A percentile compares a stretch with the other conserved stretches of the same genome.
These are phyloP conservation scores for Staurois parvus DNA, from an alignment of 2,797 vertebrate species.

Conservation along the genomic window DNA sequence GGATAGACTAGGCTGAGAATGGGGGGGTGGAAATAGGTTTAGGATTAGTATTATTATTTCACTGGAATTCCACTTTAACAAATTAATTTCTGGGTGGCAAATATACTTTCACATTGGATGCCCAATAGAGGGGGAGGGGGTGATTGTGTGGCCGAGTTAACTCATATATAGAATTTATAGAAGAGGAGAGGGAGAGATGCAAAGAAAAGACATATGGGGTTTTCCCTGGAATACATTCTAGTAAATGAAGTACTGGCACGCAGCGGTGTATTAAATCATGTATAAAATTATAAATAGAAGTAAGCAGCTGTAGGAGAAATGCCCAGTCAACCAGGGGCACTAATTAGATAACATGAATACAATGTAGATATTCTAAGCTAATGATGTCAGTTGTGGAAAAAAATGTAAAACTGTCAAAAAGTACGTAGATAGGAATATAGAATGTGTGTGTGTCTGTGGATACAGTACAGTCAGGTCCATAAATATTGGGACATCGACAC, in stretches of 20 bases:
- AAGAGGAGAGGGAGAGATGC: background rate
- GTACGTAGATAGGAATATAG: too few relatives aligned
- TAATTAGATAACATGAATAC: background rate
- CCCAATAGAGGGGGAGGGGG: too few relatives aligned
- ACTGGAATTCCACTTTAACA: too few relatives aligned
- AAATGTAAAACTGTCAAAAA: background rate
- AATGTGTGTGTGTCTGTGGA: too few relatives aligned
- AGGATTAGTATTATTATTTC: too few relatives aligned
- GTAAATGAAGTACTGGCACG: background rate
- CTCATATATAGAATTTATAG: too few relatives aligned
- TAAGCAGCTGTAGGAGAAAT: constrained; percentile 8
- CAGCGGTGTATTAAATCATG: constrained; percentile 9
- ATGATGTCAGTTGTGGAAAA: too few relatives aligned
- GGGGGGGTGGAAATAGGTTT: too few relatives aligned
- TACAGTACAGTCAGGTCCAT: too few relatives aligned
- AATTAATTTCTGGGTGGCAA: background rate
- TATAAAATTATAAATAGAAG: constrained; percentile 11
- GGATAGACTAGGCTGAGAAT: too few relatives aligned
- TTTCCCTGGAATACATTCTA: background rate
- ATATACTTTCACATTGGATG: background rate
- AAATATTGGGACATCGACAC: too few relatives aligned
- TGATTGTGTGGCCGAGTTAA: background rate
- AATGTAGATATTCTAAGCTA: background rate
- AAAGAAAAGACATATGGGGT: background rate
- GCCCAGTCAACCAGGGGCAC: background rate